Evolutionary conservation across 1,140 invertebrate species (phyloP).

Genomic region (Apolygus lucorum): DNA sequence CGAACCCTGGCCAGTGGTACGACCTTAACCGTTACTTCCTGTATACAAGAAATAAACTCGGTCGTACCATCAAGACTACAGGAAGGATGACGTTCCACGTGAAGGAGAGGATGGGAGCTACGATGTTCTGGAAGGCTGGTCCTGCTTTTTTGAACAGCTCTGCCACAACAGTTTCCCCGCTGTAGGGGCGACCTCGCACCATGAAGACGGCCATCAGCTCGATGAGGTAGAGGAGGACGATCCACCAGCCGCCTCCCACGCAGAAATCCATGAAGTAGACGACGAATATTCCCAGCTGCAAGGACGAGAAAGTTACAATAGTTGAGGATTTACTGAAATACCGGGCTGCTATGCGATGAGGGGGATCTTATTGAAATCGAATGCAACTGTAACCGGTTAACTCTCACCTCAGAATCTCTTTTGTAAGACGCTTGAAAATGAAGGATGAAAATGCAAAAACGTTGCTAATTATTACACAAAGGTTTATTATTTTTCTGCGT

Average conservation of each 20-base stretch:
- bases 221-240: conserved; percentile 66
- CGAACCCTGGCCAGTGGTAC: too few species aligned
- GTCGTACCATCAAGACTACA: conserved; percentile 65
- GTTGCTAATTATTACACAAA: too few species aligned
- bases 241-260: conserved; percentile 75
- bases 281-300: conserved; percentile 73
- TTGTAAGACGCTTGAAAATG: too few species aligned
- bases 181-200: conserved; percentile 72
- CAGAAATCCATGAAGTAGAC: conserved; percentile 78
- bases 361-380: too few species aligned
- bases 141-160: conserved; percentile 45
- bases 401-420: too few species aligned
- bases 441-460: too few species aligned
- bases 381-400: too few species aligned
- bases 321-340: conserved; percentile 13
- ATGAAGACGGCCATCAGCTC: conserved; percentile 70
- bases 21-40: too few species aligned
- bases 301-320: conserved; percentile 34
- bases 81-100: conserved; percentile 80
- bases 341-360: conserved; percentile 12
- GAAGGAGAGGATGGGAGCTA: conserved; percentile 66
- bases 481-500: too few species aligned
- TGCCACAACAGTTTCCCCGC: conserved; percentile 68
- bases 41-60: too few species aligned
- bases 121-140: conserved; percentile 47